Evolutionary conservation across 2,888 invertebrate genomes (phyloP), one percentile per base, ranked within the genome.

Genomic region (Ectemnius continuus): DNA sequence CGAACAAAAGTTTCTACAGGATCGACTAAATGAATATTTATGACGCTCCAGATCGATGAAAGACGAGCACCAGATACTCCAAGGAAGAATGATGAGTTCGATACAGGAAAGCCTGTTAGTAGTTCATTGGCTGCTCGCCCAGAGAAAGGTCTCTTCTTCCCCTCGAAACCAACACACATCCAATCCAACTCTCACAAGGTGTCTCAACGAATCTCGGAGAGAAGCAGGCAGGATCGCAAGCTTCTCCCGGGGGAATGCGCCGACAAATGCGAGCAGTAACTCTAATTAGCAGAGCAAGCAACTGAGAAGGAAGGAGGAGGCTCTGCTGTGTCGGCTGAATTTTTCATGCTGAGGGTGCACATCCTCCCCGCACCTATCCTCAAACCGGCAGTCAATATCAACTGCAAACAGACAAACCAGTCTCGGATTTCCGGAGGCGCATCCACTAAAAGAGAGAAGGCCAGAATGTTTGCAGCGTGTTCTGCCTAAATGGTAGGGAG

Each of bases 11-110:
- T 76, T 76, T 76, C 69, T 58, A 66, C 73, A 67, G 73, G 73
- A 76, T 73, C 73, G 75, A 69, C 58, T 20, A 63, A 60, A 73
- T 76, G 75, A 76, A 76, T 76, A 76, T 76, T 76, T 76, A 76
- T 73, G 73, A 69, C 69, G 28, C 65, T 45, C 56, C 23, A 59
- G 69, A 23, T 3, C 18, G 61, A 52, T 56, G 28, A 47, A 74
- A 62, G 13, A n/a, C 59, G 70, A 66, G 14, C 60, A 13, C 56
- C 48, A 36, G 58, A 52, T 64, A 61, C 52, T 45, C 20, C n/a
- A 11, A 56, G 6, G 8, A 56, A 56, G 56, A 63, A 56, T 52
- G 23, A 56, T 16, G 28, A 28, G 18, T 56, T 11, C 36, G 56
- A 36, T 28, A 36, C 28, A 63, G 52, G n/a, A 13, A 36, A 26